Percentiles rank a stretch among this genome's conserved stretches.
Conservation (phyloP, 2,888 invertebrate species). For the Orthosia gracilis region DNA sequence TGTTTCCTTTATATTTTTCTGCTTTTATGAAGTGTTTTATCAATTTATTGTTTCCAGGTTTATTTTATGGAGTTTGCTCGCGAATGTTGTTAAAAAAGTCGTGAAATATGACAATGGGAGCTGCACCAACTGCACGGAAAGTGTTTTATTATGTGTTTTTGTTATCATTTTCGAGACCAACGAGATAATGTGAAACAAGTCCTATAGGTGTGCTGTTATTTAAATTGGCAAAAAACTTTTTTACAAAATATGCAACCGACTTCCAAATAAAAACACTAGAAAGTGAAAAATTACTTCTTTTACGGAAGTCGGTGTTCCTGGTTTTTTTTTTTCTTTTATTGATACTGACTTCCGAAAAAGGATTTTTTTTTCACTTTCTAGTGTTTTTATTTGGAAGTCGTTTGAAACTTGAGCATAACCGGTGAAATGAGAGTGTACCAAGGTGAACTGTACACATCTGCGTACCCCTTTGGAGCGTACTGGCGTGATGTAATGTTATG, state of each 20-base stretch:
- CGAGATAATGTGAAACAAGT: neutral
- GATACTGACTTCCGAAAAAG: too few relatives aligned
- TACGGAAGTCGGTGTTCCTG: too few relatives aligned
- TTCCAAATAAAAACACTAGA: too few relatives aligned
- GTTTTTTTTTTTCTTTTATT: too few relatives aligned
- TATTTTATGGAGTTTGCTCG: slow-evolving; percentile 28
- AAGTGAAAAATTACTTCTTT: too few relatives aligned
- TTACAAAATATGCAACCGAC: neutral
- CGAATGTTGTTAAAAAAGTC: slow-evolving; percentile 30
- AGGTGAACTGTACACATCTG: too few relatives aligned
- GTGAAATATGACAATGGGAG: slow-evolving; percentile 24
- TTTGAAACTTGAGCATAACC: too few relatives aligned
- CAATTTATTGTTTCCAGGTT: slow-evolving; percentile 46
- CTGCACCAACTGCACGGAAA: neutral
- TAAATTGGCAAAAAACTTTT: neutral
- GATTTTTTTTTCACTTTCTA: too few relatives aligned
- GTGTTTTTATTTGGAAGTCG: too few relatives aligned
- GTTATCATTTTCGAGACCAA: neutral
- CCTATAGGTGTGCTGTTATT: neutral
- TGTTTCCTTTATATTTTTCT: slow-evolving; percentile 49
- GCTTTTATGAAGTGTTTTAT: slow-evolving; percentile 55
- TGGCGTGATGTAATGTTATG: too few relatives aligned
- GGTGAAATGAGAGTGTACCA: too few relatives aligned
- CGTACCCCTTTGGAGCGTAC: too few relatives aligned
- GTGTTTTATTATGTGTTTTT: neutral